Conservation (phyloP, 2,113 vertebrate species). For the Cichladusa arquata region DNA sequence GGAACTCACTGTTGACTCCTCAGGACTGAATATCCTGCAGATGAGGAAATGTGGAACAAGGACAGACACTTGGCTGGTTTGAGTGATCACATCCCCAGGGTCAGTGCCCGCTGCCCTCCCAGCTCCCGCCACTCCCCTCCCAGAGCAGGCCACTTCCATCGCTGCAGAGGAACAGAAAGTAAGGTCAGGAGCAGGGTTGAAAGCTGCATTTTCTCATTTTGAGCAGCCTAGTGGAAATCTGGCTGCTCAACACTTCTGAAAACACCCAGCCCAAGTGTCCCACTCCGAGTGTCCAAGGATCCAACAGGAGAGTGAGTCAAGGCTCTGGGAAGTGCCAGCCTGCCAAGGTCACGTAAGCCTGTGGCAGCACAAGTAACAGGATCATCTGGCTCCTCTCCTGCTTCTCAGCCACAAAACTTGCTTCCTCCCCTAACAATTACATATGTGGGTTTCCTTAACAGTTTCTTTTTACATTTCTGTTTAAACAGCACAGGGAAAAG, state of each 20-base stretch:
- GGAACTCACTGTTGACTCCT: constrained; percentile 46
- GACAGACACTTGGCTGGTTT: background rate
- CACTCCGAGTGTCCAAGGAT: background rate
- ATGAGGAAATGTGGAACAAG: constrained; percentile 1
- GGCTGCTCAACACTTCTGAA: background rate
- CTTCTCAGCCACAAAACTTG: constrained; percentile 50
- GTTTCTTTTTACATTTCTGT: constrained; percentile 70
- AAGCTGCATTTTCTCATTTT: background rate
- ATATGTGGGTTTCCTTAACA: constrained; percentile 67
- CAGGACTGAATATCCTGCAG: constrained; percentile 18
- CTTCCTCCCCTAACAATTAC: constrained; percentile 54
- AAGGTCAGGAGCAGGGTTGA: background rate
- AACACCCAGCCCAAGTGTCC: background rate
- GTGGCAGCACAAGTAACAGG: constrained; percentile 46
- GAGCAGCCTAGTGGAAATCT: background rate
- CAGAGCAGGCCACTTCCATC: background rate
- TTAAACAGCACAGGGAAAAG: constrained; percentile 69
- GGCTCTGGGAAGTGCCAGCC: background rate
- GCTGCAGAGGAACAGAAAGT: background rate
- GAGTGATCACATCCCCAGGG: background rate
- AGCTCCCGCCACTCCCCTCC: background rate
- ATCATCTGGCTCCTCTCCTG: constrained; percentile 46
- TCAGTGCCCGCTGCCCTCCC: background rate
- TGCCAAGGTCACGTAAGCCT: constrained; percentile 40
- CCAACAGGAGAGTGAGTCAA: background rate